phyloP scores from a whole-genome alignment of 2,797 vertebrate species.

The Nyctalus aviator region DNA sequence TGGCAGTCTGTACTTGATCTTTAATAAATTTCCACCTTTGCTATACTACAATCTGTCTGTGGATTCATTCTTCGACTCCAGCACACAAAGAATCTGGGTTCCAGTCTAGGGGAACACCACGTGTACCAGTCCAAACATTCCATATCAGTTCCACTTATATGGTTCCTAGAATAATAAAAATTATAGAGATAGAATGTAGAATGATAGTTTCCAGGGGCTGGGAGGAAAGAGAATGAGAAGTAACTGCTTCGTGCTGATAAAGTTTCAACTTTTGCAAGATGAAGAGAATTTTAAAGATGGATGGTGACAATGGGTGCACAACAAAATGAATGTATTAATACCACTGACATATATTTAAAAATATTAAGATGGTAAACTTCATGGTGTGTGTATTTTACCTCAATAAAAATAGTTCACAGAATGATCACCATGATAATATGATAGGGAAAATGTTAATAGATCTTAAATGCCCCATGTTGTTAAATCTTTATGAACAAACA shows the following conservation, averaged over 20 bases:
- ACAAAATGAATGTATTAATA: not conserved
- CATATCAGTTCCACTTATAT: not conserved
- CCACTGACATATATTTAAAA: not conserved
- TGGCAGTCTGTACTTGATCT: too few relatives aligned
- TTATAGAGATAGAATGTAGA: not conserved
- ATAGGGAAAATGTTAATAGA: not conserved
- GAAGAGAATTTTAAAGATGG: not conserved
- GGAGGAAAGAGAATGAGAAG: not conserved
- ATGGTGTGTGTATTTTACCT: not conserved
- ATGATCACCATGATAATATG: slow-evolving; percentile 2
- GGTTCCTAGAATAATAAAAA: not conserved
- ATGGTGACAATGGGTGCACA: not conserved
- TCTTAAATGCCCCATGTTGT: slow-evolving; percentile 44
- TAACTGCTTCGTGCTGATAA: not conserved
- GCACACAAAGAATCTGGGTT: too few relatives aligned
- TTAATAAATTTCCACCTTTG: too few relatives aligned
- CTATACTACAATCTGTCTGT: too few relatives aligned
- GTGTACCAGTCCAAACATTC: too few relatives aligned
- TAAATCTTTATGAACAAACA: slow-evolving; percentile 66
- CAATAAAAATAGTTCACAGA: not conserved
- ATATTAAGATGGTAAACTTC: not conserved
- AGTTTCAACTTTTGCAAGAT: slow-evolving; percentile 13
- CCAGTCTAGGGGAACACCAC: too few relatives aligned
- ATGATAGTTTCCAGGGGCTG: not conserved
- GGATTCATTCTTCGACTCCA: too few relatives aligned